These are phyloP conservation scores for Empis livida DNA, from an alignment of 2,888 invertebrate species.

Conservation along the genomic window DNA sequence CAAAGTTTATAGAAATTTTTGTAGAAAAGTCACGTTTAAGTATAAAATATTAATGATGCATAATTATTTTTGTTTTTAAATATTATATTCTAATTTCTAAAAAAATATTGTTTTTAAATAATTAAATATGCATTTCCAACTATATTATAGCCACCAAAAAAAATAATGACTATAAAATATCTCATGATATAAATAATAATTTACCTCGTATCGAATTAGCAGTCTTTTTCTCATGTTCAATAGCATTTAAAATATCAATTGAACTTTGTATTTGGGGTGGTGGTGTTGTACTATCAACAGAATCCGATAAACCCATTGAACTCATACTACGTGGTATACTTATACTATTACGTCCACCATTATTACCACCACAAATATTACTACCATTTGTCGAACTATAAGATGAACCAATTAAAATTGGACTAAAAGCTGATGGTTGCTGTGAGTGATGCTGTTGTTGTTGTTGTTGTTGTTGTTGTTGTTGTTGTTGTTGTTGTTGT, in stretches of 20 bases:
- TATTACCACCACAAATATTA: constrained; percentile 2
- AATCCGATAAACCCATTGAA: constrained; percentile 14
- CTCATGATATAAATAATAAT: too few species aligned
- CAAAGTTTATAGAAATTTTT: too few species aligned
- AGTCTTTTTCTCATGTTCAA: constrained; percentile 21
- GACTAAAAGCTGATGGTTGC: neutral
- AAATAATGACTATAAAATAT: too few species aligned
- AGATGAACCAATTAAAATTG: neutral
- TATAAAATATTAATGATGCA: too few species aligned
- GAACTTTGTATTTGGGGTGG: constrained; percentile 18
- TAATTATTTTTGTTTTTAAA: neutral
- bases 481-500: neutral
- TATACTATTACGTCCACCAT: neutral
- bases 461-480: constrained; percentile 1
- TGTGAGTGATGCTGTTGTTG: neutral
- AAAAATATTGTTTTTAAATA: too few species aligned
- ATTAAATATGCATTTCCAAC: too few species aligned
- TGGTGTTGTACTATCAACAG: constrained; percentile 24
- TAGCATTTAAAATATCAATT: constrained; percentile 16
- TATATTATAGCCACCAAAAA: too few species aligned
- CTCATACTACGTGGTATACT: constrained; percentile 5
- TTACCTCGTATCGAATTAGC: constrained; percentile 24
- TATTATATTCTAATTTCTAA: too few species aligned
- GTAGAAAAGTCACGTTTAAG: too few species aligned
- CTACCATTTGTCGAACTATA: constrained; percentile 5